phyloP scores from a whole-genome alignment of 1,140 invertebrate genomes.

The Sycophaga agraensis region DNA sequence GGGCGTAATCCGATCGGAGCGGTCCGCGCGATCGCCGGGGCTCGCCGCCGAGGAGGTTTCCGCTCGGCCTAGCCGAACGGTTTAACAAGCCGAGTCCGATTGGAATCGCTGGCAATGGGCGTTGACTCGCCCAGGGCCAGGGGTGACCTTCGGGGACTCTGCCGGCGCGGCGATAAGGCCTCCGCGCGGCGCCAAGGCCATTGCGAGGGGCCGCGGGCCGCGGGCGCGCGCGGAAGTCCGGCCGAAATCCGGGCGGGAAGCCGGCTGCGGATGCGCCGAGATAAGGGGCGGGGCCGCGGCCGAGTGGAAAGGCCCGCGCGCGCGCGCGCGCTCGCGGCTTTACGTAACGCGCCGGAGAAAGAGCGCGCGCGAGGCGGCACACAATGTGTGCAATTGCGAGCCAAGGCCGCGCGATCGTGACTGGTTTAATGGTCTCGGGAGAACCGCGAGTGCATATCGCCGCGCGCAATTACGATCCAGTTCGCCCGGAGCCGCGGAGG shows the following conservation, averaged over 20 bases:
- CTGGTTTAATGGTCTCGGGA: slow-evolving; percentile 48
- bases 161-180: too few species aligned
- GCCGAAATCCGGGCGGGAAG: neutral
- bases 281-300: neutral
- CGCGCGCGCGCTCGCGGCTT: neutral
- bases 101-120: too few species aligned
- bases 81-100: too few species aligned
- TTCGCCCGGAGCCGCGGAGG: slow-evolving; percentile 24
- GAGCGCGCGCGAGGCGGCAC: neutral
- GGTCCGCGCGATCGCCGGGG: too few species aligned
- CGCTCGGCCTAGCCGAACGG: too few species aligned
- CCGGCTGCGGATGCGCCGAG: neutral
- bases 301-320: neutral
- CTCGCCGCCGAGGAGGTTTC: too few species aligned
- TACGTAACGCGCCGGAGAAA: neutral
- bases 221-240: neutral
- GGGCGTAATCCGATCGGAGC: too few species aligned
- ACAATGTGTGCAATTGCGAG: slow-evolving; percentile 48
- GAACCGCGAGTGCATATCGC: too few species aligned
- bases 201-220: neutral
- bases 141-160: too few species aligned
- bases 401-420: slow-evolving; percentile 51
- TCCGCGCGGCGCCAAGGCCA: too few species aligned
- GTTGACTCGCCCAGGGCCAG: too few species aligned
- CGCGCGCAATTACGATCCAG: slow-evolving; percentile 46